Evolutionary conservation across 2,888 invertebrate species (phyloP), one percentile per base, ranked within the genome.

Genomic region (Pristionchus mayeri): DNA sequence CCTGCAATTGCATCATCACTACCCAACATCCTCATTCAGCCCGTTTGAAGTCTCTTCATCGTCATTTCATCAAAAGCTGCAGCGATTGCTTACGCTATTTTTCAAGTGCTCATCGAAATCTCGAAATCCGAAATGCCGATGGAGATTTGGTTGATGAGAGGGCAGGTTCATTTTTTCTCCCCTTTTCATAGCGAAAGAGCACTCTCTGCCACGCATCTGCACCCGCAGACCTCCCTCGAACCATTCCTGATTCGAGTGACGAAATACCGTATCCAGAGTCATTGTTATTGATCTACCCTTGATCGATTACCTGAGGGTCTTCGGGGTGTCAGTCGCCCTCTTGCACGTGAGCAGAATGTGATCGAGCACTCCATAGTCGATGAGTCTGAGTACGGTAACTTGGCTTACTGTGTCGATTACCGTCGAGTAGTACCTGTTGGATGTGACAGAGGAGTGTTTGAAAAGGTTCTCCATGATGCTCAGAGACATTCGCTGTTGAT

Each of bases 1-100:
- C 85, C 98, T 86, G n/a, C n/a, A 80, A 44, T 67, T 6, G 16
- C 37, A 4, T 34, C 54, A 54, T 54, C 54, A 54, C 54, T 54
- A 54, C 11, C 21, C 54, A 54, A 63, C n/a, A n/a, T n/a, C n/a
- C n/a, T n/a, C n/a, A n/a, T n/a, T n/a, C n/a, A n/a, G n/a, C n/a
- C n/a, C n/a, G n/a, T n/a, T n/a, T n/a, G n/a, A n/a, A n/a, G n/a
- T n/a, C n/a, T n/a, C n/a, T n/a, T n/a, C n/a, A n/a, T n/a, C n/a
- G n/a, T 67, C 37, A 6, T 67, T 67, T 63, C 34, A 34, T 13
- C 60, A 60, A 7, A n/a, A n/a, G n/a, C n/a, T n/a, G n/a, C n/a
- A n/a, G n/a, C n/a, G n/a, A n/a, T n/a, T n/a, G n/a, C n/a, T n/a
- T n/a, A n/a, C n/a, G n/a, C n/a, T n/a, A n/a, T n/a, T n/a, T n/a